phyloP scores from a whole-genome alignment of 2,113 vertebrate species.

The Zosterops pallidus region DNA sequence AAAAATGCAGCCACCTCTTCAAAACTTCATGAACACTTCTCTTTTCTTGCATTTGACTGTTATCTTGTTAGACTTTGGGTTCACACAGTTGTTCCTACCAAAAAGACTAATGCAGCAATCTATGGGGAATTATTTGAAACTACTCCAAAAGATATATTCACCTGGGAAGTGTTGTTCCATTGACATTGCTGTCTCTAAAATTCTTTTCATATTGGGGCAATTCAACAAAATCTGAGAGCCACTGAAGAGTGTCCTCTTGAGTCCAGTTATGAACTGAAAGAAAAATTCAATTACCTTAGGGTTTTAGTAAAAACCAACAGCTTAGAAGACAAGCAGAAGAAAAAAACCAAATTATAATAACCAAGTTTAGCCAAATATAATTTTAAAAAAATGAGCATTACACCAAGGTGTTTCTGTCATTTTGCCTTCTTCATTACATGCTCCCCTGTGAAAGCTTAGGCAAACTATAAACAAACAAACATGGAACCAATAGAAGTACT shows the following conservation, averaged over 20 bases:
- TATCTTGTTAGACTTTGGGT: neutral
- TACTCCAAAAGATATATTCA: constrained; percentile 53
- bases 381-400: neutral
- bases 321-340: neutral
- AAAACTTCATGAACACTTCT: neutral
- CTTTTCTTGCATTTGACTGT: neutral
- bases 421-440: constrained; percentile 28
- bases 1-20: neutral
- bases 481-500: neutral
- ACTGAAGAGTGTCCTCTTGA: constrained; percentile 89
- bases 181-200: constrained; percentile 91
- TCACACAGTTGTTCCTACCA: neutral
- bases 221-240: constrained; percentile 96
- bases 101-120: neutral
- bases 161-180: constrained; percentile 96
- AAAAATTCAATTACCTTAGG: neutral
- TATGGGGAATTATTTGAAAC: neutral
- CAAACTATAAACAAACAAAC: constrained; percentile 1
- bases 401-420: neutral
- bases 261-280: constrained; percentile 98
- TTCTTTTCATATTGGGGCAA: constrained; percentile 95
- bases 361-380: neutral
- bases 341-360: constrained; percentile 14
- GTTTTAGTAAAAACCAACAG: neutral
- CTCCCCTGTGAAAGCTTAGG: neutral